Evolutionary conservation across 2,113 vertebrate species (phyloP).

Genomic region (Phaethornis superciliosus): DNA sequence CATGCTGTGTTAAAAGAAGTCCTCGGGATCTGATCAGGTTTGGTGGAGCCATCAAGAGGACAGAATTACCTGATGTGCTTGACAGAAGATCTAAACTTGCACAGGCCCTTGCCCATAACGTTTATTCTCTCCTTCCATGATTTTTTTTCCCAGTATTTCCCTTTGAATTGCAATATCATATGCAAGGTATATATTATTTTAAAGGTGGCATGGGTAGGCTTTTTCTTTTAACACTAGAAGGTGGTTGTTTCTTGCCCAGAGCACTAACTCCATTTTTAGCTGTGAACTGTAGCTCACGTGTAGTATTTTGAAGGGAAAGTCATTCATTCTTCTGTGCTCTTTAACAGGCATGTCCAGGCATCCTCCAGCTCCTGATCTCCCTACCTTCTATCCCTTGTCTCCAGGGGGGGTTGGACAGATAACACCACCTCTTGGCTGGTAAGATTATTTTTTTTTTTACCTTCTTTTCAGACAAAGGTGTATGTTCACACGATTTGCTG

Average conservation of each 20-base stretch:
- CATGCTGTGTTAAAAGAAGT: neutral
- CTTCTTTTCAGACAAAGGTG: slow-evolving; percentile 16
- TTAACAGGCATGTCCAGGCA: slow-evolving; percentile 92
- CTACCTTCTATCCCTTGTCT: slow-evolving; percentile 96
- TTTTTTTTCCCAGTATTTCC: neutral
- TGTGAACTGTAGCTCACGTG: neutral
- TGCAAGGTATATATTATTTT: neutral
- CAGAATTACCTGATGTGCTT: neutral
- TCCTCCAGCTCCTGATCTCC: slow-evolving; percentile 92
- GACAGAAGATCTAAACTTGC: neutral
- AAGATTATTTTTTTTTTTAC: slow-evolving; percentile 68
- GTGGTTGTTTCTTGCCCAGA: neutral
- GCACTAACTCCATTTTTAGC: neutral
- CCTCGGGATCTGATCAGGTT: neutral
- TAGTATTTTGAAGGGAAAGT: neutral
- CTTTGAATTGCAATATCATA: neutral
- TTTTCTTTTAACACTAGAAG: neutral
- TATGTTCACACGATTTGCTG: neutral
- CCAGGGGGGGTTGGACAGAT: slow-evolving; percentile 95
- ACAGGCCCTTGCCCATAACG: neutral
- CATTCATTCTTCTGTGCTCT: slow-evolving; percentile 48
- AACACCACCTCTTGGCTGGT: slow-evolving; percentile 97
- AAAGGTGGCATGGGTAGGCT: neutral
- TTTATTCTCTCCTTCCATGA: neutral
- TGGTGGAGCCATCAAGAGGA: neutral